Evolutionary conservation across 2,888 invertebrate genomes (phyloP).

Genomic region (Eupithecia abbreviata): DNA sequence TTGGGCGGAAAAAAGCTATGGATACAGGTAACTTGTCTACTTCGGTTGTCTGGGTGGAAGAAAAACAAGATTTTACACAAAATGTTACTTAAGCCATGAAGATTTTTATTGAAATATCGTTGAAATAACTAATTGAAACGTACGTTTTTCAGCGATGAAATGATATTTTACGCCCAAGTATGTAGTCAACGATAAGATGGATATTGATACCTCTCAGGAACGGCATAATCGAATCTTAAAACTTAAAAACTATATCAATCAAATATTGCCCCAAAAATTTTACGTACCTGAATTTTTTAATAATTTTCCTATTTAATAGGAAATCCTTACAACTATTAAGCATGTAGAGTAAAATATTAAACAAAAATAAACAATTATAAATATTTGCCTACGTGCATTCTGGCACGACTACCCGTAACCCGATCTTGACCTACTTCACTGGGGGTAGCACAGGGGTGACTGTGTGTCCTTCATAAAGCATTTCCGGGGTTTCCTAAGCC

Average conservation of each 20-base stretch:
- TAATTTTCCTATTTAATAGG: too few relatives aligned
- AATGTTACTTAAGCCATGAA: background rate
- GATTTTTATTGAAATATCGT: too few relatives aligned
- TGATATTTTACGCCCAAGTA: background rate
- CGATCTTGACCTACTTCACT: background rate
- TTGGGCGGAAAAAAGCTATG: background rate
- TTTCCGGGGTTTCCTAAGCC: background rate
- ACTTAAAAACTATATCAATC: background rate
- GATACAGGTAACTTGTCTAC: too few relatives aligned
- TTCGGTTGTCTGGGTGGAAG: too few relatives aligned
- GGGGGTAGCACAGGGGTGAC: background rate
- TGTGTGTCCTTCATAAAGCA: background rate
- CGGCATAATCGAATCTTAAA: background rate
- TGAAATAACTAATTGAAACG: too few relatives aligned
- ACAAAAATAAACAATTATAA: too few relatives aligned
- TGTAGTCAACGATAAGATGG: background rate
- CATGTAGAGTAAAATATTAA: too few relatives aligned
- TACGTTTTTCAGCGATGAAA: background rate
- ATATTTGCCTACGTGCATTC: slow-evolving; percentile 1
- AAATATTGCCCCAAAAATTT: background rate
- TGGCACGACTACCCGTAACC: background rate
- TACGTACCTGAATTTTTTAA: background rate
- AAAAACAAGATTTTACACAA: background rate
- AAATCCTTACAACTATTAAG: too few relatives aligned
- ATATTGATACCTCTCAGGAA: background rate